Evolutionary conservation across 2,113 vertebrate genomes (phyloP).

Genomic region (Chlamydotis undulata): DNA sequence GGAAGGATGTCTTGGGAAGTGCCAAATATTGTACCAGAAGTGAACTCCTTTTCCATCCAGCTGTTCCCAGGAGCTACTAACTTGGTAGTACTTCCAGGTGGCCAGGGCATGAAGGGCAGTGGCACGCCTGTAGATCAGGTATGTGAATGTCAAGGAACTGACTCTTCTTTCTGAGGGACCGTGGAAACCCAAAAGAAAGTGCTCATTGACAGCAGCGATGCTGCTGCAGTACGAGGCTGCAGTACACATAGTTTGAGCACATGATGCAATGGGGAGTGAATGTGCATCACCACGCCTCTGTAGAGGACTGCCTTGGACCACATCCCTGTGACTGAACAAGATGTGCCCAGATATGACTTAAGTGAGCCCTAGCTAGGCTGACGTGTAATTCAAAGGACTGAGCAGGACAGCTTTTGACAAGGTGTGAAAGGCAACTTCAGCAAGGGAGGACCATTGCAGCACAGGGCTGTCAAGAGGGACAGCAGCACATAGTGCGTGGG

Average conservation of each 20-base stretch:
- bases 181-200: neutral
- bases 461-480: neutral
- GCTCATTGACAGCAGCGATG: fast-evolving
- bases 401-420: neutral
- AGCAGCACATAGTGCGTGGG: neutral
- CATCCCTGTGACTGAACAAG: neutral
- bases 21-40: neutral
- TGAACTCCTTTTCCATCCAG: neutral
- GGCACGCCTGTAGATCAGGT: neutral
- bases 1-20: neutral
- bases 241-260: neutral
- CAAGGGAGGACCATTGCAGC: neutral
- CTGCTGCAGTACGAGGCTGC: neutral
- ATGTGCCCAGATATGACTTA: neutral
- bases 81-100: neutral
- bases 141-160: neutral
- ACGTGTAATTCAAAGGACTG: neutral
- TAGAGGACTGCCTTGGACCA: neutral
- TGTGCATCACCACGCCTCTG: neutral
- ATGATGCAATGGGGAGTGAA: neutral
- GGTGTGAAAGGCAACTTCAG: neutral
- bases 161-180: neutral
- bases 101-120: neutral
- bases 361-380: neutral
- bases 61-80: neutral